Evolutionary conservation across 2,888 invertebrate species (phyloP).

Genomic region (Sympetrum striolatum): DNA sequence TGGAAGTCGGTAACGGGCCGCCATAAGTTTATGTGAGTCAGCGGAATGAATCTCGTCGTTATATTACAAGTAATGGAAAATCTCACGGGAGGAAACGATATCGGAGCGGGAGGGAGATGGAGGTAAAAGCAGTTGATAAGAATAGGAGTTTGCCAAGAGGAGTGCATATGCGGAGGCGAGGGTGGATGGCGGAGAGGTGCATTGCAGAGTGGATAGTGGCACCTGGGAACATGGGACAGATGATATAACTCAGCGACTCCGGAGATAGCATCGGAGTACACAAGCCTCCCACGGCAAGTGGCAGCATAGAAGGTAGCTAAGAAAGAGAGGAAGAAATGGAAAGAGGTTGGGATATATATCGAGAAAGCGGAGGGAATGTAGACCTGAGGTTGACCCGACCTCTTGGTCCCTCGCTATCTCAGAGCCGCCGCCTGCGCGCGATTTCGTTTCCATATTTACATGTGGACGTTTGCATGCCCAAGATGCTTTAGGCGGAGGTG

Average conservation of each 20-base stretch:
- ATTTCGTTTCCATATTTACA: not conserved
- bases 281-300: constrained; percentile 8
- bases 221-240: constrained; percentile 33
- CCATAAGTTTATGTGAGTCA: not conserved
- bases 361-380: not conserved
- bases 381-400: not conserved
- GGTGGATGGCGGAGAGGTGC: not conserved
- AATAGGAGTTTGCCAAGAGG: not conserved
- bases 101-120: not conserved
- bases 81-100: not conserved
- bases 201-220: not conserved
- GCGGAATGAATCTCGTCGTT: constrained; percentile 2
- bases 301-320: not conserved
- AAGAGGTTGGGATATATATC: not conserved
- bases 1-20: not conserved
- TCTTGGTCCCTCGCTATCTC: not conserved
- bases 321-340: not conserved
- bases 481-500: too few species aligned
- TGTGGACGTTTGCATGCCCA: too few species aligned
- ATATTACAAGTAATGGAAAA: constrained; percentile 28
- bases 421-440: not conserved
- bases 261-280: constrained; percentile 29
- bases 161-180: not conserved
- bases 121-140: not conserved
- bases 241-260: constrained; percentile 25